These are phyloP conservation scores for Zaprionus davidi DNA, from an alignment of 1,140 invertebrate species.

Conservation along the genomic window DNA sequence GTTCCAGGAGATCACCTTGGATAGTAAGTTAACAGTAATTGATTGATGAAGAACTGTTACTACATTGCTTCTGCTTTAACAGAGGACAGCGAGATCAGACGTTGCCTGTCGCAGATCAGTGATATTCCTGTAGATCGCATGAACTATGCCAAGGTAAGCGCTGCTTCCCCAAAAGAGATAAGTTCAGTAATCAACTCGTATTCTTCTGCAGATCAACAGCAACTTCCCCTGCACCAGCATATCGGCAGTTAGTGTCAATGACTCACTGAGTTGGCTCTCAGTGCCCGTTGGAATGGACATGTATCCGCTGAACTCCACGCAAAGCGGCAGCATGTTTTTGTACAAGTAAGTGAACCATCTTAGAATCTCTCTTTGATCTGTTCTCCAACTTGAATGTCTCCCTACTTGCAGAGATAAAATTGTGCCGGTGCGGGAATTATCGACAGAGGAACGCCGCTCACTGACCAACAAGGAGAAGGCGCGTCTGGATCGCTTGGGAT, in stretches of 20 bases:
- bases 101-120: constrained; percentile 86
- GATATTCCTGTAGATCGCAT: constrained; percentile 87
- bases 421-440: constrained; percentile 86
- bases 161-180: neutral
- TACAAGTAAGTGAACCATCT: constrained; percentile 69
- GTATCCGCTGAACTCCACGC: constrained; percentile 65
- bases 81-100: constrained; percentile 83
- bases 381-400: neutral
- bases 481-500: constrained; percentile 83
- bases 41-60: neutral
- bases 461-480: constrained; percentile 87
- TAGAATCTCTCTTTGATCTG: neutral
- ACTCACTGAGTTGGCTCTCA: constrained; percentile 64
- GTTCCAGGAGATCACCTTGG: constrained; percentile 88
- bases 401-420: constrained; percentile 86
- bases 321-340: constrained; percentile 75
- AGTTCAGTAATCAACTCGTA: neutral
- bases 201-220: constrained; percentile 63
- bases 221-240: constrained; percentile 81
- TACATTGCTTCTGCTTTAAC: constrained; percentile 31
- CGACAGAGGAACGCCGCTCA: constrained; percentile 87
- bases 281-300: constrained; percentile 64
- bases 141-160: constrained; percentile 87
- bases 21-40: constrained; percentile 81
- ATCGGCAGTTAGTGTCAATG: constrained; percentile 74